Conservation (phyloP, 2,888 invertebrate genomes). For the Acrocyrtus sp. region DNA sequence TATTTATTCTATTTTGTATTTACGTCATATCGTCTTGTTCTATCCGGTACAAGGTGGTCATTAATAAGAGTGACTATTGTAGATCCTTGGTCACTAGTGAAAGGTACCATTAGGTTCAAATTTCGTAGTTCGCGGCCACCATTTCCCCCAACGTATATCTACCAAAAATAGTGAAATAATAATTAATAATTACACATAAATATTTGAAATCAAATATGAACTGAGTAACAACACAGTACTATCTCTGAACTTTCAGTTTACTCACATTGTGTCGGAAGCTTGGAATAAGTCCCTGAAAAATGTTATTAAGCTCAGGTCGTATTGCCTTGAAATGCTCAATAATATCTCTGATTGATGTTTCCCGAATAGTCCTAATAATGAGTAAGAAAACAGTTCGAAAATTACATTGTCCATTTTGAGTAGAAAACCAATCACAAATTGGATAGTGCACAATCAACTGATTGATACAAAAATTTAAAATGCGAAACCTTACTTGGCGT, state of each 20-base stretch:
- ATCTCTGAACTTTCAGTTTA: too few relatives aligned
- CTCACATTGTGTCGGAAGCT: constrained; percentile 46
- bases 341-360: constrained; percentile 21
- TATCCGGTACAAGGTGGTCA: constrained; percentile 48
- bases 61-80: constrained; percentile 29
- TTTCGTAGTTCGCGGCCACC: constrained; percentile 25
- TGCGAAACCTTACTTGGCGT: constrained; percentile 47
- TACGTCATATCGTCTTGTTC: constrained; percentile 27
- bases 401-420: neutral
- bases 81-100: constrained; percentile 35
- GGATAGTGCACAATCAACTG: neutral
- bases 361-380: constrained; percentile 32
- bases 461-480: neutral
- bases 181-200: too few relatives aligned
- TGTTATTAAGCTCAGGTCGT: constrained; percentile 35
- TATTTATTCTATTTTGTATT: neutral
- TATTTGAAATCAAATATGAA: too few relatives aligned
- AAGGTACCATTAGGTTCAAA: constrained; percentile 47
- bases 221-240: too few relatives aligned
- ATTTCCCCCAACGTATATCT: constrained; percentile 40
- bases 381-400: neutral
- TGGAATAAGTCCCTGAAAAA: constrained; percentile 45
- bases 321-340: constrained; percentile 43
- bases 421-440: neutral
- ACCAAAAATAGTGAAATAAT: too few relatives aligned